These are phyloP conservation scores for Cuniculus paca DNA, from an alignment of 2,797 vertebrate genomes.

Conservation along the genomic window DNA sequence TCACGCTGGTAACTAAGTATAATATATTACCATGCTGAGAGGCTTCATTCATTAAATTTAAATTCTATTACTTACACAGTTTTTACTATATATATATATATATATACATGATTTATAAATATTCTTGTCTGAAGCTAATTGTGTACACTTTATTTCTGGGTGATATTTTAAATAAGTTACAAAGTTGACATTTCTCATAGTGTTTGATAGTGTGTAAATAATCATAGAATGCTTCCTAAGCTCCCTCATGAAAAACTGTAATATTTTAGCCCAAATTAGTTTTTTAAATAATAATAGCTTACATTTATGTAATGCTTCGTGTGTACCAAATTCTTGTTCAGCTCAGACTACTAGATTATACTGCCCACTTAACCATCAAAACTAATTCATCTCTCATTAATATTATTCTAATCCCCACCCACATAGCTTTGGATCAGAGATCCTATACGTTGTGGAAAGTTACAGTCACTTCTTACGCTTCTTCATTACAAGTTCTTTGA, in stretches of 20 bases:
- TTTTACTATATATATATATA: neutral
- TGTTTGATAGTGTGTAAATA: slow-evolving; percentile 28
- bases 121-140: slow-evolving; percentile 39
- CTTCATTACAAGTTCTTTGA: neutral
- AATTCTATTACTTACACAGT: slow-evolving; percentile 41
- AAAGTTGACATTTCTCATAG: slow-evolving; percentile 27
- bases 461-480: neutral
- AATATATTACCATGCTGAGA: neutral
- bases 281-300: slow-evolving; percentile 21
- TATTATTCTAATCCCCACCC: neutral
- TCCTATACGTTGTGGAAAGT: neutral
- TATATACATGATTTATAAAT: neutral
- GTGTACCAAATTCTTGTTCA: neutral
- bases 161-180: slow-evolving; percentile 55
- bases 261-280: neutral
- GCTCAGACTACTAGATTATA: neutral
- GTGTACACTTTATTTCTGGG: slow-evolving; percentile 24
- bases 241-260: neutral
- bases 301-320: neutral
- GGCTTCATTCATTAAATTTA: neutral
- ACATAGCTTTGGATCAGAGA: neutral
- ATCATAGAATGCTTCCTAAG: neutral
- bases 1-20: neutral
- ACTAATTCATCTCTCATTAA: neutral
- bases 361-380: neutral